These are phyloP conservation scores for Mungos mungo DNA, from an alignment of 2,113 vertebrate genomes.

Conservation along the genomic window DNA sequence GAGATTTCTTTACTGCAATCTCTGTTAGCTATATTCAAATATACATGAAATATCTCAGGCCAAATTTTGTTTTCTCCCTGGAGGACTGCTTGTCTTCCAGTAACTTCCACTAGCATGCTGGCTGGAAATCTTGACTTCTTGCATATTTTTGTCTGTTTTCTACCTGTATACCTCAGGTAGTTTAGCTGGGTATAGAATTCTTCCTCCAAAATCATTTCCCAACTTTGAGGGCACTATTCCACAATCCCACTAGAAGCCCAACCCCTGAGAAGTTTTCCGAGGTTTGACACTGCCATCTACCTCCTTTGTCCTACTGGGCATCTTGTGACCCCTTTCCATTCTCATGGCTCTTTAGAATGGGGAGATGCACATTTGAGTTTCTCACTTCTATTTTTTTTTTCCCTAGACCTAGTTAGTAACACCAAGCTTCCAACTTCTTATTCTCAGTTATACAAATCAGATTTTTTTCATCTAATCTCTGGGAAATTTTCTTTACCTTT, in stretches of 20 bases:
- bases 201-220: neutral
- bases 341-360: neutral
- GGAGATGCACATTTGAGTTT: neutral
- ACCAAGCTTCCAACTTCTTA: neutral
- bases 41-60: neutral
- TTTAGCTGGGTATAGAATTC: neutral
- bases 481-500: neutral
- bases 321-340: neutral
- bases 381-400: neutral
- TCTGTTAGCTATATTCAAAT: neutral
- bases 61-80: neutral
- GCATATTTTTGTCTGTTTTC: neutral
- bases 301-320: neutral
- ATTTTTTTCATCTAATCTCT: neutral
- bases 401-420: neutral
- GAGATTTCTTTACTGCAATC: neutral
- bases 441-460: neutral
- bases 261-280: neutral
- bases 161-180: neutral
- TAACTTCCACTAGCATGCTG: neutral
- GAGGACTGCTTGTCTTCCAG: neutral
- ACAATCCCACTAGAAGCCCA: neutral
- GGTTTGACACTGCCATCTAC: neutral
- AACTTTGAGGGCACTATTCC: neutral
- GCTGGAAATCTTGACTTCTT: neutral